Evolutionary conservation across 2,888 invertebrate species (phyloP).

Genomic region (Pelosia muscerda): DNA sequence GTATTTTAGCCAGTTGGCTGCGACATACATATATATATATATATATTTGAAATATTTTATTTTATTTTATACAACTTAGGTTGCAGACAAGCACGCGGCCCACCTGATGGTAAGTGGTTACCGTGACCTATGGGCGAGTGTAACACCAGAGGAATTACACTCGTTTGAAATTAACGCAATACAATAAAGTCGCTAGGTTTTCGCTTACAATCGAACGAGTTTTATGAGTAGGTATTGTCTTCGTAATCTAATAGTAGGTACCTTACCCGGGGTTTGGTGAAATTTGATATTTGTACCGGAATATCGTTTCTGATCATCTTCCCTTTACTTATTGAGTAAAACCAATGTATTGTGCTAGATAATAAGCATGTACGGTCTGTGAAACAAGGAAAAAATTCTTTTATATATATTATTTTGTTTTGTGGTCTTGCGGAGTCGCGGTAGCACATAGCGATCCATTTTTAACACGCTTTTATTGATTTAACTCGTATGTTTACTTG

Average conservation of each 20-base stretch:
- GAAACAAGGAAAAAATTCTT: conserved; percentile 13
- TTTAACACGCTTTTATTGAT: no score
- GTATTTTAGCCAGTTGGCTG: no score
- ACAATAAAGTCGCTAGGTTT: background rate
- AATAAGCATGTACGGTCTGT: conserved; percentile 34
- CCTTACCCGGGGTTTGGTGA: conserved; percentile 40
- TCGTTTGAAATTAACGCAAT: background rate
- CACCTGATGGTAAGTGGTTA: no score
- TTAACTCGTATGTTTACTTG: no score
- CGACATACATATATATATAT: no score
- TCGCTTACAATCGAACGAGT: conserved; percentile 20
- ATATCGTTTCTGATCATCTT: conserved; percentile 49
- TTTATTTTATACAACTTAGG: no score
- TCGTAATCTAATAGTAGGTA: conserved; percentile 52
- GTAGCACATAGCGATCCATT: background rate
- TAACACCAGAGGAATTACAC: no score
- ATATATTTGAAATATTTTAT: no score
- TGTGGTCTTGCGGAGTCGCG: background rate
- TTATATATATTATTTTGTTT: background rate
- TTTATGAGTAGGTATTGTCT: conserved; percentile 28
- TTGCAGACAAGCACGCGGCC: no score
- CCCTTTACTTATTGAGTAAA: conserved; percentile 53
- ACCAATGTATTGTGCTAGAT: conserved; percentile 48
- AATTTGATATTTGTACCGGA: conserved; percentile 58
- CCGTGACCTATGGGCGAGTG: no score